Conservation (phyloP, 2,797 vertebrate genomes). For the Avahi laniger region DNA sequence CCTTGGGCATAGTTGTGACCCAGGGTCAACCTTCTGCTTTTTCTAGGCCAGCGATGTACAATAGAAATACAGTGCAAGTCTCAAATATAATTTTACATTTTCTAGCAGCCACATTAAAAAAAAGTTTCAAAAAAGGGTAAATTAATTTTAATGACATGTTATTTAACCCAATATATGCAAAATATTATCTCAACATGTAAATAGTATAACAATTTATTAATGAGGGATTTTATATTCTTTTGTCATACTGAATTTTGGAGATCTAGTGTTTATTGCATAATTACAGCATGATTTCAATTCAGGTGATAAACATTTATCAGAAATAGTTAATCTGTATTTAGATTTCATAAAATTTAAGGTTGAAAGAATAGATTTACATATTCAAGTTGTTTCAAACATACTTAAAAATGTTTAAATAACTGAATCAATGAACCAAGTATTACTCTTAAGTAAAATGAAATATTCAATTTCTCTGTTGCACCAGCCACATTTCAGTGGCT, state of each 20-base stretch:
- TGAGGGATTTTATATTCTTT: background rate
- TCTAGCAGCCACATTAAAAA: background rate
- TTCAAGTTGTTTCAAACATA: background rate
- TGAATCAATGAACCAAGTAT: background rate
- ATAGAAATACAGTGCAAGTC: background rate
- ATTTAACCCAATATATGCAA: background rate
- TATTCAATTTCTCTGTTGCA: background rate
- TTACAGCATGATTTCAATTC: background rate
- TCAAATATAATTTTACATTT: background rate
- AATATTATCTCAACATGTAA: background rate
- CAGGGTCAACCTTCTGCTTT: background rate
- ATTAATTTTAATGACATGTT: background rate
- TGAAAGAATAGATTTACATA: background rate
- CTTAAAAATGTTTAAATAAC: background rate
- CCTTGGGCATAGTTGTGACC: background rate
- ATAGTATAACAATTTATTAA: background rate
- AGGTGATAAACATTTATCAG: background rate
- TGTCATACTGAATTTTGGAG: slow-evolving; percentile 13
- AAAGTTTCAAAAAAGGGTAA: background rate
- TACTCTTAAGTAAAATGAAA: background rate
- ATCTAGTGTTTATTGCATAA: background rate
- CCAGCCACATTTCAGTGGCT: background rate
- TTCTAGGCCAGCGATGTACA: background rate
- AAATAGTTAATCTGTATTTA: background rate
- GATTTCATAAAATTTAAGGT: background rate